Evolutionary conservation across 2,888 invertebrate genomes (phyloP), one percentile per base, ranked within the genome.

Genomic region (Pterobdella sp.): DNA sequence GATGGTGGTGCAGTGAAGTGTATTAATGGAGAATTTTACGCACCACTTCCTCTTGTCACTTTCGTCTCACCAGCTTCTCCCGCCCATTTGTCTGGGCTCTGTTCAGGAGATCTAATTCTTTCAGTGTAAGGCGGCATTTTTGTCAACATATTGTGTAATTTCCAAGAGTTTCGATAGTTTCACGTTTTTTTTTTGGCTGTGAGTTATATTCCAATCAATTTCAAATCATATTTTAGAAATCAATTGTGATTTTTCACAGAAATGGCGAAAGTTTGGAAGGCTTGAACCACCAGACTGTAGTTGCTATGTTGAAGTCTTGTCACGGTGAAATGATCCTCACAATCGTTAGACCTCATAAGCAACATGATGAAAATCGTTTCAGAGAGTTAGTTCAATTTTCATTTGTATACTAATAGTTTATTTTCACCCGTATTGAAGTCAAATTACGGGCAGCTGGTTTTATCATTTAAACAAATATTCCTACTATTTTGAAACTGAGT

Each of bases 41-140:
- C 97, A 82, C 98, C 98, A 80, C 87, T 98, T 82, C 98, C 99
- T 87, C 97, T 99, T 87, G 97, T 98, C 83, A 95, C 94, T 86
- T 98, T 97, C 74, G 96, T 99, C 74, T 86, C 98, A 84, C 92
- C 84, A 90, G 83, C 92, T 80, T 98, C 98, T 77, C 97, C 98
- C 75, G 98, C 98, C 36, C 95, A 98, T 84, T 91, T 90, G 84
- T 97, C 98, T 81, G 97, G 97, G 74, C 92, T 99, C 79, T 88
- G 92, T 78, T 94, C 94, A 85, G 98, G 98, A 74, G 98, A 98
- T 86, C 88, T 97, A 78, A 98, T 98, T 82, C 88, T 98, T 69
- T 96, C 96, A 90, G 98, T 99, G 96, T 97, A 87, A 92, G 95
- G 91, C 3, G 18, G 0, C 29, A 10, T n/a, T 31, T 26, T n/a